phyloP scores from a whole-genome alignment of 2,113 vertebrate genomes.

The Megaptera novaeangliae region DNA sequence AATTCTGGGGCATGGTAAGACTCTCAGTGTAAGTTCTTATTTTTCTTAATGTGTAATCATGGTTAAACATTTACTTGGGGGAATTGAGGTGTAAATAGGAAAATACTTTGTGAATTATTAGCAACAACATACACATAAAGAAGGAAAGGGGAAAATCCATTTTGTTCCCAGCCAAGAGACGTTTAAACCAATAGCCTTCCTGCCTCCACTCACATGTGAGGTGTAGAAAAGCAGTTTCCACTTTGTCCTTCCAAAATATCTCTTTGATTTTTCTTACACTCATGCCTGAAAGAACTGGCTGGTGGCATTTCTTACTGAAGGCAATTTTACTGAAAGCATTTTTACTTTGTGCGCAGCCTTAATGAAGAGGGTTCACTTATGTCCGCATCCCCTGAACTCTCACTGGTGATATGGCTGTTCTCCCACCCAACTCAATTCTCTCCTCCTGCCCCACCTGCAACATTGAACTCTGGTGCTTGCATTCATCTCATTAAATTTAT shows the following conservation, averaged over 20 bases:
- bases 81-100: not conserved
- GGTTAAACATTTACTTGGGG: conserved; percentile 18
- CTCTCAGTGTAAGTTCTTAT: not conserved
- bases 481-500: not conserved
- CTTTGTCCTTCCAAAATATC: not conserved
- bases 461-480: not conserved
- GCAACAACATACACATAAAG: not conserved
- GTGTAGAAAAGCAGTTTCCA: not conserved
- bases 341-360: not conserved
- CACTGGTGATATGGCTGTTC: not conserved
- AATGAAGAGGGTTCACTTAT: not conserved
- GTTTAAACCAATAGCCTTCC: not conserved
- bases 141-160: not conserved
- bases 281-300: not conserved
- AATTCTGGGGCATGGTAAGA: not conserved
- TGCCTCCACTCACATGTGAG: not conserved
- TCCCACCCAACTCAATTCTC: not conserved
- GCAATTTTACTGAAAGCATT: not conserved
- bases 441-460: not conserved
- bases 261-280: not conserved
- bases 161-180: not conserved
- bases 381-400: not conserved
- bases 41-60: not conserved
- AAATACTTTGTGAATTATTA: conserved; percentile 41
- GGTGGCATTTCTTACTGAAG: not conserved